phyloP scores from a whole-genome alignment of 2,888 invertebrate species.

The Salpingus planirostris region DNA sequence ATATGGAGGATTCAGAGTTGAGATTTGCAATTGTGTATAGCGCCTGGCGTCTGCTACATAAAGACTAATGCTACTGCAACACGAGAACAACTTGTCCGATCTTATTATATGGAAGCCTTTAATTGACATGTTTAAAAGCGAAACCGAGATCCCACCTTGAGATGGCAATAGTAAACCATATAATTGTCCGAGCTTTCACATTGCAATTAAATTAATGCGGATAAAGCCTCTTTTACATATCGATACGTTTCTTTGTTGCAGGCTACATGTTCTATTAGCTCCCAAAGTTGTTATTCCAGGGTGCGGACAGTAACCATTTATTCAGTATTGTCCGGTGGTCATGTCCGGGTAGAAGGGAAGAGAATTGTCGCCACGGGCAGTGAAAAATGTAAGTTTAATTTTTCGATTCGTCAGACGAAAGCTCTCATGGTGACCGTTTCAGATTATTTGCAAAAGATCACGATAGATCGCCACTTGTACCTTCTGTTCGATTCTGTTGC shows the following conservation, averaged over 20 bases:
- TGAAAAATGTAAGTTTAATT: background rate
- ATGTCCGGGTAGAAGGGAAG: constrained; percentile 24
- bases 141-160: background rate
- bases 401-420: too few species aligned
- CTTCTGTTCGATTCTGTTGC: constrained; percentile 28
- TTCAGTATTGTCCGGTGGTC: constrained; percentile 20
- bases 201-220: too few species aligned
- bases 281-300: constrained; percentile 2
- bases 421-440: too few species aligned
- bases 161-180: too few species aligned
- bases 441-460: background rate
- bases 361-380: too few species aligned
- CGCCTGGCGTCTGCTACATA: constrained; percentile 14
- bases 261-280: constrained; percentile 7
- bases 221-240: too few species aligned
- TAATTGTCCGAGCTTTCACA: too few species aligned
- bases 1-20: constrained; percentile 10
- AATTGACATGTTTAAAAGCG: constrained; percentile 18
- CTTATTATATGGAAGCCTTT: constrained; percentile 15
- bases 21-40: constrained; percentile 10
- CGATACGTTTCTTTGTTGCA: constrained; percentile 4
- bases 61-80: constrained; percentile 12
- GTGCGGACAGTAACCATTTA: constrained; percentile 6
- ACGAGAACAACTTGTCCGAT: constrained; percentile 14
- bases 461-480: constrained; percentile 12